These are phyloP conservation scores for Clostera curtula DNA, from an alignment of 2,888 invertebrate genomes.

Conservation along the genomic window DNA sequence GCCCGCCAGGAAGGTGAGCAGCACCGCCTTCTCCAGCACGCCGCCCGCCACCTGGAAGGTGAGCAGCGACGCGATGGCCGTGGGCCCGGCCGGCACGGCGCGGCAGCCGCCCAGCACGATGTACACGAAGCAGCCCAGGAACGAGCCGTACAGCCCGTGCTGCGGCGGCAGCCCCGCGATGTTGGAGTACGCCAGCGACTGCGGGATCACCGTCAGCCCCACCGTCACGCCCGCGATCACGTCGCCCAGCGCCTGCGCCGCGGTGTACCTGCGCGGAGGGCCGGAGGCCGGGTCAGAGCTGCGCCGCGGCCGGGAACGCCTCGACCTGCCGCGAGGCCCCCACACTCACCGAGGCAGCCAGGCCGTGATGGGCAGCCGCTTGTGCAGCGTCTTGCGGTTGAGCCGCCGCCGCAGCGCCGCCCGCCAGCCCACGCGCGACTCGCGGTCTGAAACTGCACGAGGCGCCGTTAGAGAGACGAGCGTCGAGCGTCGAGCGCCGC, in stretches of 20 bases:
- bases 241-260: conserved; percentile 86
- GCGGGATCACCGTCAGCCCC: conserved; percentile 94
- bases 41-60: conserved; percentile 86
- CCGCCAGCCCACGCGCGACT: conserved; percentile 47
- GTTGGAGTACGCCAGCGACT: conserved; percentile 87
- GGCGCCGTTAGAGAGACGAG: background rate
- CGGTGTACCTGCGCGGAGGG: conserved; percentile 69
- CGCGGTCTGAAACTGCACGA: conserved; percentile 62
- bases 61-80: conserved; percentile 91
- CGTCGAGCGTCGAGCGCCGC: conserved; percentile 9
- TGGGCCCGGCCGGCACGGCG: conserved; percentile 94
- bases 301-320: background rate
- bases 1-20: conserved; percentile 84
- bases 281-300: background rate
- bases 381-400: conserved; percentile 82
- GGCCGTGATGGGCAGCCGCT: conserved; percentile 81
- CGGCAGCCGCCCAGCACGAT: conserved; percentile 93
- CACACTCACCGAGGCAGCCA: conserved; percentile 81
- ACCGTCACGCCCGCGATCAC: conserved; percentile 94
- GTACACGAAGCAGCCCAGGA: conserved; percentile 93
- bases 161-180: conserved; percentile 86
- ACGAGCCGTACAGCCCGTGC: conserved; percentile 96
- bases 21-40: conserved; percentile 80
- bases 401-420: conserved; percentile 67
- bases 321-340: background rate